phyloP scores from a whole-genome alignment of 2,797 vertebrate species.

The Enteromius fasciolatus region DNA sequence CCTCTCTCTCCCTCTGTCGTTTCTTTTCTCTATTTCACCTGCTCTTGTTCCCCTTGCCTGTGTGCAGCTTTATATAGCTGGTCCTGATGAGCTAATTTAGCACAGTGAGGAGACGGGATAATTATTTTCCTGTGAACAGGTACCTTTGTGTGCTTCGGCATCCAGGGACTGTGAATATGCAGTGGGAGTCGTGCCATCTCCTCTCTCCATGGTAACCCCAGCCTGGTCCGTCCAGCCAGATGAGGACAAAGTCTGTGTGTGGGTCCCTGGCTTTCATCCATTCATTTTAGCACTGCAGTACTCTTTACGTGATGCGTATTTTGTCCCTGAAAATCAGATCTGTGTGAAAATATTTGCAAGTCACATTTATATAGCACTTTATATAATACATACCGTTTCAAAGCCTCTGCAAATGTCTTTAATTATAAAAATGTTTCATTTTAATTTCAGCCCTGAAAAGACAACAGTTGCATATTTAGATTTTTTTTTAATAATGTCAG shows the following conservation, averaged over 20 bases:
- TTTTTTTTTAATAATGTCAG: not conserved
- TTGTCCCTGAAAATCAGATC: not conserved
- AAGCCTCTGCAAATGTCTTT: not conserved
- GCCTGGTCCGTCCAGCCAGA: slow-evolving; percentile 46
- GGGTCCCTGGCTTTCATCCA: slow-evolving; percentile 47
- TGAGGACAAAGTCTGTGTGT: slow-evolving; percentile 44
- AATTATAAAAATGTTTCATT: not conserved
- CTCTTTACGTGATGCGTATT: slow-evolving; percentile 22
- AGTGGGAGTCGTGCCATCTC: slow-evolving; percentile 48
- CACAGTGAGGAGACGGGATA: slow-evolving; percentile 42
- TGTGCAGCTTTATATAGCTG: slow-evolving; percentile 66
- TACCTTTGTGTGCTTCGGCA: slow-evolving; percentile 29
- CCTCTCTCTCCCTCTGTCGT: not conserved
- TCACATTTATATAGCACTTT: not conserved
- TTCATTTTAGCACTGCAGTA: slow-evolving; percentile 33
- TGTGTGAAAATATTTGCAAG: not conserved
- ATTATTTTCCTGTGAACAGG: slow-evolving; percentile 53
- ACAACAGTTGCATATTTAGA: not conserved
- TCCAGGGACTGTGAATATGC: slow-evolving; percentile 54
- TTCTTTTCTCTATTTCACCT: slow-evolving; percentile 28
- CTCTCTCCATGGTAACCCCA: slow-evolving; percentile 54
- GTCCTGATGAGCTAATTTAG: slow-evolving; percentile 70
- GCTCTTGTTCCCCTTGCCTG: slow-evolving; percentile 46
- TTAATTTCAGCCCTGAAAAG: not conserved
- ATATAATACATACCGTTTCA: not conserved